Evolutionary conservation across 2,888 invertebrate species (phyloP), one percentile per base, ranked within the genome.

Genomic region (Tortricodes alternella): DNA sequence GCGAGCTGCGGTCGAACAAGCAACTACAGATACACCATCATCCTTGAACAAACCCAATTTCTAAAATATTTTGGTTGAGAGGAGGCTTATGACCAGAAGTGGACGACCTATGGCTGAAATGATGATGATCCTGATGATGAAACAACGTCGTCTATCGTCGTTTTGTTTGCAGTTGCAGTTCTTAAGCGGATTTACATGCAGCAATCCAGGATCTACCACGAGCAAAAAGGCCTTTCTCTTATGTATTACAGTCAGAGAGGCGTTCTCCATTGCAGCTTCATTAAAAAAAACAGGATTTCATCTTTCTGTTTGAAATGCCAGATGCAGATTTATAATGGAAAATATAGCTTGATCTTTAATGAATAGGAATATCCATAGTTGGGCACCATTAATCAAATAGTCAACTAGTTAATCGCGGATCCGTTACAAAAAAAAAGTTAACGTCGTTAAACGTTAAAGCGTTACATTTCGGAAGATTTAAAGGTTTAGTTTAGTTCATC

Each of bases 101-200:
- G n/a, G n/a, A n/a, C n/a, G n/a, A n/a, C n/a, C n/a, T n/a, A n/a
- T n/a, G n/a, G n/a, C n/a, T n/a, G n/a, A n/a, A n/a, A n/a, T n/a
- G n/a, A n/a, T n/a, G n/a, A n/a, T n/a, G n/a, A n/a, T n/a, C n/a
- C n/a, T n/a, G n/a, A n/a, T n/a, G n/a, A n/a, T n/a, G n/a, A n/a
- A n/a, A n/a, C n/a, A n/a, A n/a, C n/a, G n/a, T 3, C 29, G 39
- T 23, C 7, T 39, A 8, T 23, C 23, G 23, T 23, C 21, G 13
- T 55, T 48, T 29, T 29, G 44, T 49, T 50, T 50, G 48, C 50
- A 50, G 49, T 56, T 44, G 44, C 56, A 38, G 23, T 56, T 56
- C 56, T 38, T 56, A 56, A 50, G 56, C 56, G 44, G 49, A 49
- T 56, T 56, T 56, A 49, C 29, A 49, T 43, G 23, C 37, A 27